Conservation (phyloP, 2,888 invertebrate genomes). For the Exocentrus adspersus region DNA sequence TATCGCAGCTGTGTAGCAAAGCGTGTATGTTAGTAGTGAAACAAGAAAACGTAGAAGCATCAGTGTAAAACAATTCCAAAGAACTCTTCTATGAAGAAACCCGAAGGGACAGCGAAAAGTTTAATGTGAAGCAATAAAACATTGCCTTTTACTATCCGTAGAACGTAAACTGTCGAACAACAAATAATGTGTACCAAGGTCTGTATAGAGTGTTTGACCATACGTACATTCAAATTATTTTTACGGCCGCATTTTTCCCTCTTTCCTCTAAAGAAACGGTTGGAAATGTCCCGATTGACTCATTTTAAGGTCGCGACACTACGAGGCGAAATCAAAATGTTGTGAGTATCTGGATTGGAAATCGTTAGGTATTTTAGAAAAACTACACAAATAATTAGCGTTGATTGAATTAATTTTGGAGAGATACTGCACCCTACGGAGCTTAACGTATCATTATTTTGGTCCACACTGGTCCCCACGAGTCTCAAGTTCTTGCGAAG, state of each 20-base stretch:
- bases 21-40: too few relatives aligned
- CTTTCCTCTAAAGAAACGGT: conserved; percentile 35
- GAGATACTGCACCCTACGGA: too few relatives aligned
- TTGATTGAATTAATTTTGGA: too few relatives aligned
- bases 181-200: conserved; percentile 49
- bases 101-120: conserved; percentile 55
- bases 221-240: conserved; percentile 59
- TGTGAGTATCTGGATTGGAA: too few relatives aligned
- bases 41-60: too few relatives aligned
- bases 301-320: not conserved
- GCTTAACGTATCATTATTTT: too few relatives aligned
- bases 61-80: too few relatives aligned
- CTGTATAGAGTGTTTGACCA: conserved; percentile 49
- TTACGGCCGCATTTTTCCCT: conserved; percentile 49
- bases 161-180: conserved; percentile 44
- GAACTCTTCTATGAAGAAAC: conserved; percentile 38
- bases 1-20: not conserved
- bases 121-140: conserved; percentile 55
- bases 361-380: too few relatives aligned
- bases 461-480: too few relatives aligned
- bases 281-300: conserved; percentile 28
- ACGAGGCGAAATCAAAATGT: not conserved
- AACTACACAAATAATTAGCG: too few relatives aligned
- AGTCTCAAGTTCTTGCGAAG: too few relatives aligned
- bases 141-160: conserved; percentile 52